Conservation (phyloP, 2,113 vertebrate species). For the Potamarius usumacintae region DNA sequence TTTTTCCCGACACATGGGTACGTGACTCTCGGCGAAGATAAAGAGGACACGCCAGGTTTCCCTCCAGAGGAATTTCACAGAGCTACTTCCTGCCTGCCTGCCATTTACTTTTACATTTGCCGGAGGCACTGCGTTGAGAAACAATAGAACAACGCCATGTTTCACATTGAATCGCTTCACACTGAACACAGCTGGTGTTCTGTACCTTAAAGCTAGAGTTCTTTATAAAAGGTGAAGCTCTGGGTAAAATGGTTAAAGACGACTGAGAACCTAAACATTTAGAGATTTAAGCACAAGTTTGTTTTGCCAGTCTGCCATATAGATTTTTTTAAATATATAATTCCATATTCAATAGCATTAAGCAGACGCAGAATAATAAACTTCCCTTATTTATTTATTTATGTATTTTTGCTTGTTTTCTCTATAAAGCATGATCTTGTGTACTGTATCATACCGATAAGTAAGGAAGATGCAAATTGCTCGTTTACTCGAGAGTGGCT, state of each 20-base stretch:
- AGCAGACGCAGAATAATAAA: neutral
- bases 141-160: slow-evolving; percentile 61
- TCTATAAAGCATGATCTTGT: neutral
- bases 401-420: neutral
- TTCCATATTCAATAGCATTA: neutral
- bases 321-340: neutral
- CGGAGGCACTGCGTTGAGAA: slow-evolving; percentile 64
- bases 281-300: slow-evolving; percentile 20
- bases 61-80: slow-evolving; percentile 67
- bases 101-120: slow-evolving; percentile 67
- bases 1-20: slow-evolving; percentile 57
- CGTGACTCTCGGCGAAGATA: slow-evolving; percentile 64
- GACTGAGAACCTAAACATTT: slow-evolving; percentile 44
- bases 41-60: slow-evolving; percentile 68
- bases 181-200: slow-evolving; percentile 50
- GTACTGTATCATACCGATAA: slow-evolving; percentile 18
- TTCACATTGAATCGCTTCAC: slow-evolving; percentile 30
- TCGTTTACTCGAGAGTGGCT: neutral
- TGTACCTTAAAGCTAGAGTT: slow-evolving; percentile 53
- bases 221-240: slow-evolving; percentile 28
- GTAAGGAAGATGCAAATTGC: slow-evolving; percentile 13
- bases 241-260: slow-evolving; percentile 35
- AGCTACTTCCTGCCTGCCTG: slow-evolving; percentile 66
- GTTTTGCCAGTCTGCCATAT: neutral
- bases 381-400: neutral